Percentiles rank a stretch among this genome's conserved stretches.
Conservation (phyloP, 1,140 invertebrate species). For the Atta texana region DNA sequence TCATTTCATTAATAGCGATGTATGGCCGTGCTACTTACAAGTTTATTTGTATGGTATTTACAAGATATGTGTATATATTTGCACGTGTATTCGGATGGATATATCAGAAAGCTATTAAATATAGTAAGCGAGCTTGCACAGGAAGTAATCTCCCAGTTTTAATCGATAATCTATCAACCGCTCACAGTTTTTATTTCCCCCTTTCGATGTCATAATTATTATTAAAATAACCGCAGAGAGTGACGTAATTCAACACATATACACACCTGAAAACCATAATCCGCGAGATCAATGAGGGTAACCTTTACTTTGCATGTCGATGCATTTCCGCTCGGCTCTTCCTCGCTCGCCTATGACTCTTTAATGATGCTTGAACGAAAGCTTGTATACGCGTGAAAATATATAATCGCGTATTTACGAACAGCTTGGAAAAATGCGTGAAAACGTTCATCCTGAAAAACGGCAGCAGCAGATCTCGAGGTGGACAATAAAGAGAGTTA, state of each 20-base stretch:
- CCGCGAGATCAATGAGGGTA: constrained; percentile 45
- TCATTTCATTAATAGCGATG: not conserved
- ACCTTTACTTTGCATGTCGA: constrained; percentile 32
- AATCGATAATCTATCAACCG: constrained; percentile 47
- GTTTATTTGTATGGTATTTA: not conserved
- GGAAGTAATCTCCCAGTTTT: constrained; percentile 15
- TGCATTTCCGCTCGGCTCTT: not conserved
- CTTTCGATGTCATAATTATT: constrained; percentile 51
- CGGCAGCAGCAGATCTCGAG: not conserved
- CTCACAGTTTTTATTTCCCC: constrained; percentile 38
- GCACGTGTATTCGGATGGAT: not conserved
- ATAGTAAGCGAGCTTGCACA: not conserved
- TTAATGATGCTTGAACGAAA: constrained; percentile 32
- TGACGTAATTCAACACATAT: constrained; percentile 41
- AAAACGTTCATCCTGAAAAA: not conserved
- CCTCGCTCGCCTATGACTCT: constrained; percentile 18
- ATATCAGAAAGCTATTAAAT: constrained; percentile 45
- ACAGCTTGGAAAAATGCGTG: not conserved
- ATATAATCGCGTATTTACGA: constrained; percentile 39
- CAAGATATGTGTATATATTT: not conserved
- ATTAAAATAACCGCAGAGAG: constrained; percentile 50
- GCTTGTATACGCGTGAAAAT: not conserved
- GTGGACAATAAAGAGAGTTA: too few relatives aligned
- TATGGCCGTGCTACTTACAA: constrained; percentile 14
- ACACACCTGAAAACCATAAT: not conserved